phyloP scores from a whole-genome alignment of 2,797 vertebrate species.

The Streptopelia turtur region DNA sequence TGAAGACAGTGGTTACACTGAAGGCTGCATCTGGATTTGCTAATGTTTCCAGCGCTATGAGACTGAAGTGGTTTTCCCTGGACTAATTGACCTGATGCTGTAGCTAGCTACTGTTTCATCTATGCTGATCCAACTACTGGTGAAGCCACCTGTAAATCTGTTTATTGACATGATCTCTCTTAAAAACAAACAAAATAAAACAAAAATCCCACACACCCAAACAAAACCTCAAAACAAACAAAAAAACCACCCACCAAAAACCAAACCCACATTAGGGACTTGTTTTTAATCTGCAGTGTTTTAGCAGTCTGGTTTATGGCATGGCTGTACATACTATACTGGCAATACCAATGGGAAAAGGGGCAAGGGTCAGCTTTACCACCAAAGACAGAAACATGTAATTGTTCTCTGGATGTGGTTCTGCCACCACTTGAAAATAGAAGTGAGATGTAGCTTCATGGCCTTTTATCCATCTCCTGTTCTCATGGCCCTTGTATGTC shows the following conservation, averaged over 20 bases:
- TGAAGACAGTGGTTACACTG: background rate
- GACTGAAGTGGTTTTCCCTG: background rate
- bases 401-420: background rate
- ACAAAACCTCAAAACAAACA: background rate
- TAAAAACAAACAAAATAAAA: background rate
- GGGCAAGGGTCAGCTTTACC: background rate
- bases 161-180: background rate
- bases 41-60: background rate
- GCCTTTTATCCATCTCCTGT: background rate
- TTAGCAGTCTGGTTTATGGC: background rate
- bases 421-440: background rate
- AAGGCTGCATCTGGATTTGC: background rate
- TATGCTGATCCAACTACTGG: background rate
- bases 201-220: background rate
- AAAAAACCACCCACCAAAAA: background rate
- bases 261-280: background rate
- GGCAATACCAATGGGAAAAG: background rate
- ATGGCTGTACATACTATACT: accelerated
- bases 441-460: background rate
- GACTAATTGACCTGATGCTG: background rate
- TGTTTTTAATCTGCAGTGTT: background rate
- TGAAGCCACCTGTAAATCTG: background rate
- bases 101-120: background rate
- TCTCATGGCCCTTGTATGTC: background rate
- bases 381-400: background rate